Evolutionary conservation across 2,888 invertebrate species (phyloP).

Genomic region (Ophion obscuratus): DNA sequence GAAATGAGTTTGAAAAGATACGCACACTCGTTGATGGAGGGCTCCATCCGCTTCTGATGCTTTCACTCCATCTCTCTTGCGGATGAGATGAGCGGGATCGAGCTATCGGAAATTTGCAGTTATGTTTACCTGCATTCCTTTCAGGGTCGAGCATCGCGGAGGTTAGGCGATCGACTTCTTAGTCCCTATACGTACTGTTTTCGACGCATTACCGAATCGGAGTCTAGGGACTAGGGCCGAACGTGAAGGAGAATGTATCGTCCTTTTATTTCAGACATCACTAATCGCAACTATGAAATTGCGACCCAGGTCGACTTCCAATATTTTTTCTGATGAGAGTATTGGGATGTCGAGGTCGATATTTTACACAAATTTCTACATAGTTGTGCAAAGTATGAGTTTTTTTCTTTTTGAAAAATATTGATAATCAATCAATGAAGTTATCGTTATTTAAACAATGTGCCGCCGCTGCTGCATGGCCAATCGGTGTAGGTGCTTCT

Average conservation of each 20-base stretch:
- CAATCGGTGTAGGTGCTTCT: too few relatives aligned
- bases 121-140: constrained; percentile 77
- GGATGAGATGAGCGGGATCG: constrained; percentile 53
- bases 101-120: constrained; percentile 81
- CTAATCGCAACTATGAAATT: too few relatives aligned
- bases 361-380: background rate
- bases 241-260: background rate
- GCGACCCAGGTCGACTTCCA: background rate
- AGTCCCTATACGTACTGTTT: constrained; percentile 14
- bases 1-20: constrained; percentile 60
- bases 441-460: too few relatives aligned
- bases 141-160: constrained; percentile 74
- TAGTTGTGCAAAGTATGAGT: background rate
- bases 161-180: constrained; percentile 71
- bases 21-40: constrained; percentile 22
- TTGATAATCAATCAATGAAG: background rate
- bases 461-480: too few relatives aligned
- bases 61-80: constrained; percentile 1
- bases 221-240: background rate
- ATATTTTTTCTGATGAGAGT: background rate
- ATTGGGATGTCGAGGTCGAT: background rate
- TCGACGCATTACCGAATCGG: background rate
- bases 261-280: too few relatives aligned
- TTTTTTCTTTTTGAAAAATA: background rate
- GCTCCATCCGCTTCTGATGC: constrained; percentile 7